A percentile compares a stretch with the other conserved stretches of the same genome.
phyloP scores from a whole-genome alignment of 2,797 vertebrate species.

The Miichthys miiuy region DNA sequence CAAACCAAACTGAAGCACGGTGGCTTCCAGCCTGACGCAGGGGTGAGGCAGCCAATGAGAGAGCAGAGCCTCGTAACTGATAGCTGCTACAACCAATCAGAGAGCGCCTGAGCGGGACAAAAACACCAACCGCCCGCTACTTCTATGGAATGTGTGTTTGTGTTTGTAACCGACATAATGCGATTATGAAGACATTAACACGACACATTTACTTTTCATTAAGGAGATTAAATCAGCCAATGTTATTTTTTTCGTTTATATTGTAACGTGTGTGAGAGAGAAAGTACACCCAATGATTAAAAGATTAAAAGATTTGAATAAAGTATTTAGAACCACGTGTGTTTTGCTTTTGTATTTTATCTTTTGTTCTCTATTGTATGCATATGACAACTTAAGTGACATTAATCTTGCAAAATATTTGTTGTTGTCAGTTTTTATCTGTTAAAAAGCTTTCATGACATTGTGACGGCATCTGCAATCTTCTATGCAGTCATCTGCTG shows the following conservation, averaged over 20 bases:
- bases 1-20: slow-evolving; percentile 35
- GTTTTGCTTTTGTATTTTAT: too few species aligned
- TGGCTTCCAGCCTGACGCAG: slow-evolving; percentile 49
- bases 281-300: background rate
- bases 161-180: background rate
- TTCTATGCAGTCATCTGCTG: too few species aligned
- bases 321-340: background rate
- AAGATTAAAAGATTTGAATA: background rate
- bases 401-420: too few species aligned
- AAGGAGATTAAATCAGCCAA: background rate
- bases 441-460: too few species aligned
- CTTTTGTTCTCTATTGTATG: background rate
- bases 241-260: background rate
- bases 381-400: background rate
- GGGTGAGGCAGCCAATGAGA: slow-evolving; percentile 64
- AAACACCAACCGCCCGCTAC: slow-evolving; percentile 2
- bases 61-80: slow-evolving; percentile 10
- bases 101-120: background rate
- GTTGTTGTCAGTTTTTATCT: too few species aligned
- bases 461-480: too few species aligned
- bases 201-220: accelerated
- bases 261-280: background rate
- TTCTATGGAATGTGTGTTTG: slow-evolving; percentile 63
- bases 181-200: background rate
- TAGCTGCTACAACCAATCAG: slow-evolving; percentile 60